These are phyloP conservation scores for Brachypteracias leptosomus DNA, from an alignment of 2,113 vertebrate species.

Conservation along the genomic window DNA sequence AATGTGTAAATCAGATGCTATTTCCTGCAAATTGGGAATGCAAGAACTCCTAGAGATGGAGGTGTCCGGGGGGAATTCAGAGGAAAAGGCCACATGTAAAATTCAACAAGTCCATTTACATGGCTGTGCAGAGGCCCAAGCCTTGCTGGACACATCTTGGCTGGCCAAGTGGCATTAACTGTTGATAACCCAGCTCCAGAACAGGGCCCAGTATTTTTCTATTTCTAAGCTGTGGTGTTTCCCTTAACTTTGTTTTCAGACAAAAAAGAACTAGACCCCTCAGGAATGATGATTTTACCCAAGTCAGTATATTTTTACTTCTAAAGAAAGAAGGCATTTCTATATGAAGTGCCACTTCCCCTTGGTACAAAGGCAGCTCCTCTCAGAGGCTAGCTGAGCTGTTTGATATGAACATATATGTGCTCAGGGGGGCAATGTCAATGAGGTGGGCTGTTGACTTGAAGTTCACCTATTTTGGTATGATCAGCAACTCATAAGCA, in stretches of 20 bases:
- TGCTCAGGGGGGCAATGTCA: fast-evolving
- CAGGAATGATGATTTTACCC: background rate
- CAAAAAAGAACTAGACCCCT: background rate
- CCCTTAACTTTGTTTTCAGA: background rate
- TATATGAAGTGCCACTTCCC: background rate
- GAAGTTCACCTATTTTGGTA: background rate
- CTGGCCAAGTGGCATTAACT: background rate
- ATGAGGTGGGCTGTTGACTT: background rate
- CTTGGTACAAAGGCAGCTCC: background rate
- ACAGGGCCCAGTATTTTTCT: background rate
- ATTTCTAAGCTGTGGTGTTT: background rate
- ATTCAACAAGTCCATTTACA: background rate
- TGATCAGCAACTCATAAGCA: background rate
- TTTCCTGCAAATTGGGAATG: background rate
- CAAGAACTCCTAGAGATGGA: background rate
- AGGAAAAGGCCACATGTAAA: background rate
- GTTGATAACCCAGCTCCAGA: background rate
- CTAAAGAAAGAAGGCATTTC: background rate
- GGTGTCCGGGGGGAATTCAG: background rate
- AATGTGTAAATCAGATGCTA: background rate
- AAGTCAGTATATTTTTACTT: background rate
- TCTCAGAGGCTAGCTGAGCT: background rate
- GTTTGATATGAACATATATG: background rate
- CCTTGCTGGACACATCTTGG: background rate
- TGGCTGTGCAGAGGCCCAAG: background rate